Percentiles rank a stretch among this genome's conserved stretches.
phyloP scores from a whole-genome alignment of 37 sponge, comb jelly and placozoan species.

The Oopsacas minuta region DNA sequence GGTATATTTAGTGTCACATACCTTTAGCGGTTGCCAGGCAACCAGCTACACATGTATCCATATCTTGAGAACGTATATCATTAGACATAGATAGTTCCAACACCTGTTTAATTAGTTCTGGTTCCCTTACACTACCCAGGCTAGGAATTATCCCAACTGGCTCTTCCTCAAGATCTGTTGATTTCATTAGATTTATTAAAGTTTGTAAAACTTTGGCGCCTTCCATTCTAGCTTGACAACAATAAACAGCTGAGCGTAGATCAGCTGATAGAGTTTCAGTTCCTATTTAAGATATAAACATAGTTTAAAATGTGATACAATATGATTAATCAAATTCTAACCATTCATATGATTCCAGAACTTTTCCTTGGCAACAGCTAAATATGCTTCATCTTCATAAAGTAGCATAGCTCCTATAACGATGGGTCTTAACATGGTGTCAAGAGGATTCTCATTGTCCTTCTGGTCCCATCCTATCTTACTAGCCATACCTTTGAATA shows the following conservation, averaged over 20 bases:
- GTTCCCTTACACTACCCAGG: slow-evolving; percentile 47
- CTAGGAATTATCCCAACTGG: slow-evolving; percentile 53
- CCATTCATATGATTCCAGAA: not conserved
- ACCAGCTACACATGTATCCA: slow-evolving; percentile 8
- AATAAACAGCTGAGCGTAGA: slow-evolving; percentile 38
- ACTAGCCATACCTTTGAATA: slow-evolving; percentile 29
- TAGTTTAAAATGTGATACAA: too few species aligned
- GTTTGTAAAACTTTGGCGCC: not conserved
- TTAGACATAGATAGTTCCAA: slow-evolving; percentile 61
- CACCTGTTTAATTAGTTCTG: slow-evolving; percentile 31
- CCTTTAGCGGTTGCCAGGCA: slow-evolving; percentile 3
- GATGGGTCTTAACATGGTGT: not conserved
- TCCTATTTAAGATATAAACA: not conserved
- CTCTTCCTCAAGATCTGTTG: slow-evolving; percentile 74
- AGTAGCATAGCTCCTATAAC: not conserved
- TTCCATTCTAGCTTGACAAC: not conserved
- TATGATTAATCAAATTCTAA: too few species aligned
- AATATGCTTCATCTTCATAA: not conserved
- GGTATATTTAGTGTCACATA: too few species aligned
- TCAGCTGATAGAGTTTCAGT: slow-evolving; percentile 29
- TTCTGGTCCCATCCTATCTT: slow-evolving; percentile 64
- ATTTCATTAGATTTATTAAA: slow-evolving; percentile 42
- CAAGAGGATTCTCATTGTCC: slow-evolving; percentile 35
- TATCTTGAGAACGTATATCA: not conserved
- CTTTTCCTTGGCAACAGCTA: not conserved